Conservation (phyloP, 2,797 vertebrate species). For the Agapornis canus region DNA sequence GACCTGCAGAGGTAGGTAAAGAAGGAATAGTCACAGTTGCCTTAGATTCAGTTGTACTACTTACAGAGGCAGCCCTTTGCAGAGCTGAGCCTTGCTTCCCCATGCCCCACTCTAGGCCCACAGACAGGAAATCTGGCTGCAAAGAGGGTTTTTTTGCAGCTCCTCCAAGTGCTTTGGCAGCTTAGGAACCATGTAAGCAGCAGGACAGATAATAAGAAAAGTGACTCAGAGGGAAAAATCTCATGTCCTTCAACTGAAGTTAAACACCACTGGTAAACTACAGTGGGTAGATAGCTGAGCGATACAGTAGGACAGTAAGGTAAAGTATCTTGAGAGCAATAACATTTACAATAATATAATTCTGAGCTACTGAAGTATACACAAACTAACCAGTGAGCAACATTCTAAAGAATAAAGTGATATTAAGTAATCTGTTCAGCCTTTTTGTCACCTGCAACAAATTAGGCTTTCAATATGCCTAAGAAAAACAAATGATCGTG, state of each 20-base stretch:
- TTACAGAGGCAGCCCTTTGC: neutral
- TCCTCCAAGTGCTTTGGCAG: too few relatives aligned
- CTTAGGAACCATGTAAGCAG: too few relatives aligned
- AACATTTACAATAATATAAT: slow-evolving; percentile 24
- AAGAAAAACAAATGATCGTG: too few relatives aligned
- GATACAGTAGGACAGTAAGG: slow-evolving; percentile 21
- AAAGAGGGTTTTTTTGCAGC: too few relatives aligned
- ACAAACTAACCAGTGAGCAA: slow-evolving; percentile 61
- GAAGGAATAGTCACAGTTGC: neutral
- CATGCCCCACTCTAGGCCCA: too few relatives aligned
- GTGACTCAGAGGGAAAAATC: too few relatives aligned
- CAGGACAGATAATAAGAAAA: too few relatives aligned
- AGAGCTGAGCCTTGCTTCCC: too few relatives aligned
- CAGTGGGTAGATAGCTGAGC: neutral
- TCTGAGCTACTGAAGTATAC: slow-evolving; percentile 52
- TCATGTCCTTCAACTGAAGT: neutral
- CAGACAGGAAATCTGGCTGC: too few relatives aligned
- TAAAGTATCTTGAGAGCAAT: slow-evolving; percentile 52
- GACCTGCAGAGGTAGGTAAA: slow-evolving; percentile 91
- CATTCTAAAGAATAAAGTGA: slow-evolving; percentile 71
- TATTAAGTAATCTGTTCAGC: slow-evolving; percentile 79
- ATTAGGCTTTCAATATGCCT: slow-evolving; percentile 83
- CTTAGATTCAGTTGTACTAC: neutral
- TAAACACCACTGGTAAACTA: neutral
- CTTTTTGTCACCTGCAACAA: slow-evolving; percentile 85